Conservation (phyloP, 2,888 invertebrate genomes). For the Sepioteuthis lessoniana region DNA sequence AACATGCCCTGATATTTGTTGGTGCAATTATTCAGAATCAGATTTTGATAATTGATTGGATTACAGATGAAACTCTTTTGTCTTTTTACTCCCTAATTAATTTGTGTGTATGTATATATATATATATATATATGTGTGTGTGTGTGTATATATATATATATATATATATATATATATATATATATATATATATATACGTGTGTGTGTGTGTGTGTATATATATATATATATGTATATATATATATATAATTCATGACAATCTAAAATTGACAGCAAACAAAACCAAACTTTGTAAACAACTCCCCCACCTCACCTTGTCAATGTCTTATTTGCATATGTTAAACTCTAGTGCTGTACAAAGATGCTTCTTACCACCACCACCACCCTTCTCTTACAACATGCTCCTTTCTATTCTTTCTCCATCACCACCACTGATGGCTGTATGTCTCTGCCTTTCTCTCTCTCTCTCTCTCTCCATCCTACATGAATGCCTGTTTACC, state of each 20-base stretch:
- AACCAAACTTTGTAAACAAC: background rate
- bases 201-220: background rate
- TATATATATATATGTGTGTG: too few relatives aligned
- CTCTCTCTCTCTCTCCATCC: background rate
- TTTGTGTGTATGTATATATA: too few relatives aligned
- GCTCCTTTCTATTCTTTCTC: too few relatives aligned
- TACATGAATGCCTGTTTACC: slow-evolving; percentile 13
- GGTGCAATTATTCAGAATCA: too few relatives aligned
- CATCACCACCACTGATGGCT: background rate
- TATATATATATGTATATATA: slow-evolving; percentile 6
- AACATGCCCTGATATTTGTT: too few relatives aligned
- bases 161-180: too few relatives aligned
- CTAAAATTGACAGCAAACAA: background rate
- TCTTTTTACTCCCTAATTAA: too few relatives aligned
- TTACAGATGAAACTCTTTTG: too few relatives aligned
- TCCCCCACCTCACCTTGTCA: background rate
- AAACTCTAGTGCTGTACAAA: background rate
- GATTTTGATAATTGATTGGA: too few relatives aligned
- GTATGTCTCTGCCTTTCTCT: too few relatives aligned
- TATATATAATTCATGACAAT: background rate
- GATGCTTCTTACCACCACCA: background rate
- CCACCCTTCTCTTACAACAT: background rate
- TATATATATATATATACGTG: too few relatives aligned
- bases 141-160: too few relatives aligned
- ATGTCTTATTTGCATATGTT: background rate